These are phyloP conservation scores for Euleptes europaea DNA, from an alignment of 2,113 vertebrate species.

Conservation along the genomic window DNA sequence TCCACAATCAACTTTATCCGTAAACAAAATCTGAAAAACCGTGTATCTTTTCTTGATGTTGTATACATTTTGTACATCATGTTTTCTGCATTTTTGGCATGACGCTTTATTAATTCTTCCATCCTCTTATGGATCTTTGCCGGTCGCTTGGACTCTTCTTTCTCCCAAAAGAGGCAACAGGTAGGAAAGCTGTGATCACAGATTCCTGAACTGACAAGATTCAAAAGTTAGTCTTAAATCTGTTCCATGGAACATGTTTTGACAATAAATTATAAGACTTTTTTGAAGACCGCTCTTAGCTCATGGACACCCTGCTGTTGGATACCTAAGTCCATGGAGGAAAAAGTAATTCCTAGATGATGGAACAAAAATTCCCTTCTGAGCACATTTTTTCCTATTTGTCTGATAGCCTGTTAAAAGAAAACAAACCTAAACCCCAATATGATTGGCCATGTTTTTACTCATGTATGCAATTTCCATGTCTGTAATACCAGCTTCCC, in stretches of 20 bases:
- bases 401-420: neutral
- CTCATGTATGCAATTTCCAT: neutral
- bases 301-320: neutral
- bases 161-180: neutral
- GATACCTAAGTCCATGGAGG: neutral
- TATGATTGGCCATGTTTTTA: neutral
- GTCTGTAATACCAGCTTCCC: slow-evolving; percentile 13
- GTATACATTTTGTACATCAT: neutral
- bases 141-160: neutral
- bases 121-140: neutral
- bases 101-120: neutral
- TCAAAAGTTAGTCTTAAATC: neutral
- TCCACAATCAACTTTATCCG: neutral
- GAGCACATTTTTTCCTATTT: neutral
- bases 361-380: neutral
- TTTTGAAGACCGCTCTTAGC: neutral
- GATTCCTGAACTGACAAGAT: neutral
- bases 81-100: neutral
- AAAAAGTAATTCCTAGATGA: neutral
- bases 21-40: neutral
- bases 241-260: neutral
- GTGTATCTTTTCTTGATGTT: neutral
- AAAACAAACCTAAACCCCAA: neutral
- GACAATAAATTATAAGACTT: neutral
- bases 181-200: neutral